Percentiles rank a stretch among this genome's conserved stretches.
Conservation (phyloP, 2,113 vertebrate species). For the Dascyllus trimaculatus region DNA sequence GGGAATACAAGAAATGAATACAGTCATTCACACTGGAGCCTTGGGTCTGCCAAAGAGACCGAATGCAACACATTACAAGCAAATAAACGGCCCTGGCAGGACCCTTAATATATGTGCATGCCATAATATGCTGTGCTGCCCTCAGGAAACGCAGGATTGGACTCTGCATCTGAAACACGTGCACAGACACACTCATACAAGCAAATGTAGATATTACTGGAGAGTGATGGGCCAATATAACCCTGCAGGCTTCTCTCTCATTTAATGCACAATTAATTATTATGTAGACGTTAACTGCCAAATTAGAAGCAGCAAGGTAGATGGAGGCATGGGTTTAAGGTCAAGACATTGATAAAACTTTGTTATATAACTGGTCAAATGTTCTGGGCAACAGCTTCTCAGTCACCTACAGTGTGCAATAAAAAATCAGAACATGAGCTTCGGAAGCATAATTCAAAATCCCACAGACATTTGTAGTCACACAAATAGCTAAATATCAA, state of each 20-base stretch:
- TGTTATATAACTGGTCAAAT: too few relatives aligned
- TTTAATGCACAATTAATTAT: neutral
- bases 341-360: too few relatives aligned
- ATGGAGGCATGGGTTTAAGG: neutral
- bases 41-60: conserved; percentile 55
- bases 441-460: too few relatives aligned
- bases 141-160: conserved; percentile 33
- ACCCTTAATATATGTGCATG: conserved; percentile 52
- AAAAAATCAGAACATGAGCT: too few relatives aligned
- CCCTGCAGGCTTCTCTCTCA: conserved; percentile 29
- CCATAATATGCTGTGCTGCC: conserved; percentile 24
- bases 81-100: conserved; percentile 47
- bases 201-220: conserved; percentile 9
- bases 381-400: too few relatives aligned
- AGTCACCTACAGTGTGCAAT: too few relatives aligned
- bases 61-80: conserved; percentile 53
- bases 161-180: conserved; percentile 15
- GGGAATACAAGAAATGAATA: conserved; percentile 49
- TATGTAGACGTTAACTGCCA: neutral
- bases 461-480: too few relatives aligned
- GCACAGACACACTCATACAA: neutral
- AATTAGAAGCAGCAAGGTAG: neutral
- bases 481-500: too few relatives aligned
- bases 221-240: conserved; percentile 39
- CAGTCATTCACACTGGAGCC: conserved; percentile 29